Base-by-base conservation (phyloP, 2,888 invertebrate species). In the Drosophila leonis region DNA sequence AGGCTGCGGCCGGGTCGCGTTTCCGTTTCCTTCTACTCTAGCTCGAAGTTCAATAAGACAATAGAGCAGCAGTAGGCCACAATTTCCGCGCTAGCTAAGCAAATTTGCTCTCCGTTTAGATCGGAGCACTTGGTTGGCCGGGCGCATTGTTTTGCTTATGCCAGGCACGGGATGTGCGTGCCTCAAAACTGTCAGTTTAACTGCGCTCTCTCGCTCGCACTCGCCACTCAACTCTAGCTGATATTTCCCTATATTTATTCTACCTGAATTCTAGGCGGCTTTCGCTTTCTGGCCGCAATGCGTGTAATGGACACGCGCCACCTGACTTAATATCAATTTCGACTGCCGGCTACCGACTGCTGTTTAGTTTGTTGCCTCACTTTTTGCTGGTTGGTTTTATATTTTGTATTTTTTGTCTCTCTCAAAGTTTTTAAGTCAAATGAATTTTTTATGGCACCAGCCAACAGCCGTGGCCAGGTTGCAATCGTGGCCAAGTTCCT, bases 271-370 rank as follows among this genome's bases (percentile, higher is more conserved):
- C 78, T 66, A 49, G 37, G 56, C 42, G 77, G 57, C 87, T 83
- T 79, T 83, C 68, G 65, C 67, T 83, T 83, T 80, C 80, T 64
- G 67, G 70, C 78, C 74, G 80, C 80, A 82, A 63, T 78, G 89
- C 88, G 85, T 85, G 89, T 89, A 87, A 85, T 85, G 88, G 85
- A 89, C 85, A 86, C 85, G 89, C 85, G 90, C 85, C 90, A 80
- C 78, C 90, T 89, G 88, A 85, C 90, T 85, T 85, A 88, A 88
- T 88, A 85, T 89, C 88, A 88, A 89, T 88, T 85, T 88, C 72
- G 52, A 54, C 59, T 54, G 49, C 57, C 10, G 48, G 9, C 29
- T 48, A n/a, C 29, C 65, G 55, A 55, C 48, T 57, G 51, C 39
- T 64, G 67, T 42, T 68, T 72, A 66, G 44, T 37, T 60, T 41